These are phyloP conservation scores for Tichodroma muraria DNA, from an alignment of 2,113 vertebrate species.

Conservation along the genomic window DNA sequence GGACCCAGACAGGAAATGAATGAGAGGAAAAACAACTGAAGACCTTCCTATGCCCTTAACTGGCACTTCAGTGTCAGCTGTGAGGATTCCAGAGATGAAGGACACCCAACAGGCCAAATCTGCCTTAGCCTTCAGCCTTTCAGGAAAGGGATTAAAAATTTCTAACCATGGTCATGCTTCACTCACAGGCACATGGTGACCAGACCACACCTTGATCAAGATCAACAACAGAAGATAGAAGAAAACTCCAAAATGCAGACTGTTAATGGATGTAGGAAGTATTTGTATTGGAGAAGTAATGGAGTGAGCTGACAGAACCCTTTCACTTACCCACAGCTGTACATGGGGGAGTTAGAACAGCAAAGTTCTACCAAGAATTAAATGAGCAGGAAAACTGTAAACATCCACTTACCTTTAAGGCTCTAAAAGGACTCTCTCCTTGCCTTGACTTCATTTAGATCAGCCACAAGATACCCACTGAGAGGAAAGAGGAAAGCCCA, in stretches of 20 bases:
- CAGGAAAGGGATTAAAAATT: not conserved
- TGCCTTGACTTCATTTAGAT: not conserved
- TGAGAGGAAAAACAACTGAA: not conserved
- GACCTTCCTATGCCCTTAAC: not conserved
- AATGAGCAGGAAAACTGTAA: not conserved
- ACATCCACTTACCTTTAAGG: not conserved
- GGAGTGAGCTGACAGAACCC: not conserved
- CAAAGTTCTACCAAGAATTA: not conserved
- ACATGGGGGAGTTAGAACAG: not conserved
- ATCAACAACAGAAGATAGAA: not conserved
- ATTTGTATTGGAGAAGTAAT: not conserved
- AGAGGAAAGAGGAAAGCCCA: not conserved
- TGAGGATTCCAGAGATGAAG: not conserved
- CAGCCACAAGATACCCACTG: not conserved
- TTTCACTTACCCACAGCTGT: not conserved
- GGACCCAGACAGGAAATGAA: not conserved
- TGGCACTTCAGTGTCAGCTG: not conserved
- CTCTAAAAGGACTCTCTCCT: not conserved
- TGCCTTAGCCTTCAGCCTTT: not conserved
- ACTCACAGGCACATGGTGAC: not conserved
- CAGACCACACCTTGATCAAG: not conserved
- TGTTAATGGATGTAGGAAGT: not conserved
- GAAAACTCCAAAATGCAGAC: not conserved
- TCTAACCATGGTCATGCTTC: not conserved
- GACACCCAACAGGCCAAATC: not conserved